A percentile compares a stretch with the other conserved stretches of the same genome.
Evolutionary conservation across 2,888 invertebrate genomes (phyloP).

Genomic region (Heteropelma amictum): DNA sequence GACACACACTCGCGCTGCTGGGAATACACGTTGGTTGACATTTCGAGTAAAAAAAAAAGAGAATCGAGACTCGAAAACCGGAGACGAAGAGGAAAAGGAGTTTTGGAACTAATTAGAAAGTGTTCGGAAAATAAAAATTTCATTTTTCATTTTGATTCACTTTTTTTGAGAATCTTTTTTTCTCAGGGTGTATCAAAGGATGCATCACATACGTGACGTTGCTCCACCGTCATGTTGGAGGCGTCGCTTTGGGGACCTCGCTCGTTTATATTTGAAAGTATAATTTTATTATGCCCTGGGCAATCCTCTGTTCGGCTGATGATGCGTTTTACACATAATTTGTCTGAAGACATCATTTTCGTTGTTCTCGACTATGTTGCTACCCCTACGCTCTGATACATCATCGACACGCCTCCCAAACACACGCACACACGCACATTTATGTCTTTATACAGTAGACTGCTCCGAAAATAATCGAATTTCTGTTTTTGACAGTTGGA

Average conservation of each 20-base stretch:
- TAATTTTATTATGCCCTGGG: slow-evolving; percentile 56
- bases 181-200: slow-evolving; percentile 5
- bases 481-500: too few species aligned
- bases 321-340: slow-evolving; percentile 58
- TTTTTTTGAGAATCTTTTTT: neutral
- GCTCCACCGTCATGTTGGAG: neutral
- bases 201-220: slow-evolving; percentile 1
- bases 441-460: too few species aligned
- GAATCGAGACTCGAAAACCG: too few species aligned
- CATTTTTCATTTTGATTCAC: neutral
- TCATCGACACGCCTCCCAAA: slow-evolving; percentile 29
- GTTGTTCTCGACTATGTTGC: slow-evolving; percentile 37
- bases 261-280: slow-evolving; percentile 56
- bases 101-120: neutral
- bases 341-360: slow-evolving; percentile 57
- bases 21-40: too few species aligned
- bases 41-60: too few species aligned
- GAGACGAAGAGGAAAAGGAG: too few species aligned
- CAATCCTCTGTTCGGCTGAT: slow-evolving; percentile 36
- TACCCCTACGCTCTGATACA: slow-evolving; percentile 29
- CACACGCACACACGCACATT: neutral
- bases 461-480: neutral
- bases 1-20: too few species aligned
- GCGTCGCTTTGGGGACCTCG: slow-evolving; percentile 17
- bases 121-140: neutral